A percentile compares a stretch with the other conserved stretches of the same genome.
Conservation (phyloP, 2,888 invertebrate species). For the Eupithecia subfuscata region DNA sequence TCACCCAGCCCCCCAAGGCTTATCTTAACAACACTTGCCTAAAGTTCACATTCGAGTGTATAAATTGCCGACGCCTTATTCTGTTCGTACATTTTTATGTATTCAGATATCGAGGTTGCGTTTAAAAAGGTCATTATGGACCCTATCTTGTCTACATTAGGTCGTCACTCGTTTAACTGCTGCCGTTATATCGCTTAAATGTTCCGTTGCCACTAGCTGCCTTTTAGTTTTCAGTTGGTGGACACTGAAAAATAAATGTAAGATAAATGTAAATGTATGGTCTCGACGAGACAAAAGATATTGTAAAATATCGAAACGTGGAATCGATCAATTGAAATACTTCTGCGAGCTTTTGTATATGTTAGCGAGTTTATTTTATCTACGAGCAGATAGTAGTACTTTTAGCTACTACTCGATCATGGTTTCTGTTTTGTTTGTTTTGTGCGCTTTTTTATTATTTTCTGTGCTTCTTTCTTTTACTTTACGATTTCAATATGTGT, state of each 20-base stretch:
- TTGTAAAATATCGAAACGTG: background rate
- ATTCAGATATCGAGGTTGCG: slow-evolving; percentile 52
- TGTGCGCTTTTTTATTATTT: too few relatives aligned
- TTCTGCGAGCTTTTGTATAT: background rate
- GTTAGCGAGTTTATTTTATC: background rate
- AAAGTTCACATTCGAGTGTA: slow-evolving; percentile 45
- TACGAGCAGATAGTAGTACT: background rate
- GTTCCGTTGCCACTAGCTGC: slow-evolving; percentile 27
- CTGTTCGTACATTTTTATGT: slow-evolving; percentile 49
- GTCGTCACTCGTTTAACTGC: slow-evolving; percentile 48
- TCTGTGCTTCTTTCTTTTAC: too few relatives aligned
- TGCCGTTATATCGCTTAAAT: slow-evolving; percentile 35
- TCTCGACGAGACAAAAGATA: slow-evolving; percentile 1
- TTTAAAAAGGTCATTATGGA: slow-evolving; percentile 61
- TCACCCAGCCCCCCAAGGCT: slow-evolving; percentile 32
- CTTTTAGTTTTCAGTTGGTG: slow-evolving; percentile 14
- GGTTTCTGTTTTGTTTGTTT: too few relatives aligned
- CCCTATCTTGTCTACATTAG: slow-evolving; percentile 55
- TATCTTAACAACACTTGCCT: slow-evolving; percentile 43
- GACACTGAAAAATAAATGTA: slow-evolving; percentile 12
- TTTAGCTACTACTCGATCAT: too few relatives aligned
- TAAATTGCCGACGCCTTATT: slow-evolving; percentile 42
- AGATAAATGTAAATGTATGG: background rate
- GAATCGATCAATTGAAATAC: background rate
- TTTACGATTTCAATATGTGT: too few relatives aligned